A percentile compares a stretch with the other conserved stretches of the same genome.
These are phyloP conservation scores for Scylla paramamosain DNA, from an alignment of 1,140 invertebrate genomes.

Conservation along the genomic window DNA sequence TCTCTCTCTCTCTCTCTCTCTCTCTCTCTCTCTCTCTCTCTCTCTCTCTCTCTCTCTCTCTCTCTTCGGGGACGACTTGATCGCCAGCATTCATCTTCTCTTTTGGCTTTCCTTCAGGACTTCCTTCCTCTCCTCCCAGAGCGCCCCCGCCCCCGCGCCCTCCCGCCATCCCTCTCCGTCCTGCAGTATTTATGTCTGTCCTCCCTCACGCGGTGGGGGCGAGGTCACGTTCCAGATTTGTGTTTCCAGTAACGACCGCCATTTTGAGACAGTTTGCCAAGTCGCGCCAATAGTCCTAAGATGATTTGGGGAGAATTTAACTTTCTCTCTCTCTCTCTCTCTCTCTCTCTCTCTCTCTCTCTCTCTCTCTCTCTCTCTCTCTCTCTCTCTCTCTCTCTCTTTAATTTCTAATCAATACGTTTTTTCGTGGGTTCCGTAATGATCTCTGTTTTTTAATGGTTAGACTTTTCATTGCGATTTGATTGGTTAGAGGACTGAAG, in stretches of 20 bases:
- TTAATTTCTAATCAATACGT: too few relatives aligned
- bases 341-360: slow-evolving; percentile 21
- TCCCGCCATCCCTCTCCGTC: neutral
- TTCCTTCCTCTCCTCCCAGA: neutral
- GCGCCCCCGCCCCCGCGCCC: neutral
- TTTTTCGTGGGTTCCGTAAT: too few relatives aligned
- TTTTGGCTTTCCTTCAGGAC: slow-evolving; percentile 21
- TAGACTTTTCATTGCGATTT: too few relatives aligned
- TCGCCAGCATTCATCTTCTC: slow-evolving; percentile 22
- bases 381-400: neutral
- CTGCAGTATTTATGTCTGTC: neutral
- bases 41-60: slow-evolving; percentile 15
- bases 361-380: neutral
- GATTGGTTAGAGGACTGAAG: too few relatives aligned
- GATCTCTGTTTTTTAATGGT: too few relatives aligned
- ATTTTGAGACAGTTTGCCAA: neutral
- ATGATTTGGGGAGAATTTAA: too few relatives aligned
- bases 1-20: neutral
- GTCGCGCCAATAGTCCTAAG: neutral
- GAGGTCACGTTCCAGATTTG: slow-evolving; percentile 21
- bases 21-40: slow-evolving; percentile 14
- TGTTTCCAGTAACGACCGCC: neutral
- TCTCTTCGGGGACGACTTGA: neutral
- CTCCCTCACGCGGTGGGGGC: neutral
- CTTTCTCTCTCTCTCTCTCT: neutral